Conservation (phyloP, 1,140 invertebrate genomes). For the Branchinecta lynchi region DNA sequence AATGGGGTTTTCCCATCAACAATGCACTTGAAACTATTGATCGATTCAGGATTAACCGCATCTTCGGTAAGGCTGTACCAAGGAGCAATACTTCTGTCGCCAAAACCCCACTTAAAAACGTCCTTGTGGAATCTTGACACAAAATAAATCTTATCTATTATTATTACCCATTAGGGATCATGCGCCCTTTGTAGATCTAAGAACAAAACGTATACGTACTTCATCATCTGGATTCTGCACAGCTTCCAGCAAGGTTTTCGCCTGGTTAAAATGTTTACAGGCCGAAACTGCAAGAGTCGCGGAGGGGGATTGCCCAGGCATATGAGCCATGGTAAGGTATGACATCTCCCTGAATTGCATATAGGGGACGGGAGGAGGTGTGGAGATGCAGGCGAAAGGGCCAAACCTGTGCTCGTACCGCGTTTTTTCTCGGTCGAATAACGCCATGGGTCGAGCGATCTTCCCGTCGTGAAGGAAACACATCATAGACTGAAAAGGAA, state of each 20-base stretch:
- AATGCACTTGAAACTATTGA: too few species aligned
- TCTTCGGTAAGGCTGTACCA: too few species aligned
- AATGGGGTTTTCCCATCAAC: too few species aligned
- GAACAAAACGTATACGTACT: slow-evolving; percentile 35
- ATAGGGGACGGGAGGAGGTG: slow-evolving; percentile 77
- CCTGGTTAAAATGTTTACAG: slow-evolving; percentile 80
- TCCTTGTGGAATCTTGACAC: too few species aligned
- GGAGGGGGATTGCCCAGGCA: slow-evolving; percentile 23
- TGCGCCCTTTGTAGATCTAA: too few species aligned
- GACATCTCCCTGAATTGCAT: slow-evolving; percentile 59
- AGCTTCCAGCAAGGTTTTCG: slow-evolving; percentile 61
- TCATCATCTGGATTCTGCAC: slow-evolving; percentile 60
- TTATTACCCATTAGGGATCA: too few species aligned
- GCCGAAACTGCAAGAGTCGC: slow-evolving; percentile 55
- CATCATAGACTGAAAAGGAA: slow-evolving; percentile 50
- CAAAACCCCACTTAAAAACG: too few species aligned
- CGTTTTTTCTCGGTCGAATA: slow-evolving; percentile 85
- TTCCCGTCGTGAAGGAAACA: slow-evolving; percentile 53
- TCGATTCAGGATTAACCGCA: too few species aligned
- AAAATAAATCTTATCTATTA: too few species aligned
- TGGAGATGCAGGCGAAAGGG: slow-evolving; percentile 67
- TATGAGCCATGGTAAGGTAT: slow-evolving; percentile 30
- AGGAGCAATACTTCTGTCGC: too few species aligned
- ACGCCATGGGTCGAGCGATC: slow-evolving; percentile 55
- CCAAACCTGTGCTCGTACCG: slow-evolving; percentile 85